Evolutionary conservation across 2,888 invertebrate species (phyloP), one percentile per base, ranked within the genome.

Genomic region (Drosophila neonasuta): DNA sequence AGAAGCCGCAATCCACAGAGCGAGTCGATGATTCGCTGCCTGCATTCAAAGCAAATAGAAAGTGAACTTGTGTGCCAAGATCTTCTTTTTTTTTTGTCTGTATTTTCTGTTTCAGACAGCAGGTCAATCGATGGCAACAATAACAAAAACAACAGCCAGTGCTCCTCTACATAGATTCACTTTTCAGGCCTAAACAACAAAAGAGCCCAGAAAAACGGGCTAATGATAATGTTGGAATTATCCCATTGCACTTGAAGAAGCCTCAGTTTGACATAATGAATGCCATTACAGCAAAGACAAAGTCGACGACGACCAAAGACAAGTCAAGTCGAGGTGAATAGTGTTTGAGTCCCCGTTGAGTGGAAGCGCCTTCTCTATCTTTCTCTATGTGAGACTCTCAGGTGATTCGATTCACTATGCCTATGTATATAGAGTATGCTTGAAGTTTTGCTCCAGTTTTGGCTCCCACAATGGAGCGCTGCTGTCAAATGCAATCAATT

Each of bases 401-500:
- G 52, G n/a, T 44, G 34, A 10, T 13, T 34, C 24, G 24, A 24
- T 24, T 24, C 24, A 5, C 6, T 1, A 24, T 24, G 24, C 24
- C 24, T 24, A 24, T 24, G 24, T 24, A 24, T 24, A 24, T 24
- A 6, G 24, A 24, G 24, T 20, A 20, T 20, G 20, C 44, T 52
- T 29, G 44, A 45, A n/a, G n/a, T 7, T 30, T 34, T 86, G 71
- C 70, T 83, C 69, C 64, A 72, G 64, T 78, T 81, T 75, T 36
- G 24, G 65, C 84, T 77, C 84, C 84, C 80, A 86, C 86, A 77
- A 80, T 68, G 55, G 48, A 24, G 55, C 34, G 13, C 52, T 59
- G 77, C 74, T 75, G 85, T 78, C 83, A 85, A 87, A 82, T 79
- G 86, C 86, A 83, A 87, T 83, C 86, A 82, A 83, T 83, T 87